phyloP scores from a whole-genome alignment of 2,113 vertebrate species.

The Amphiprion ocellaris region DNA sequence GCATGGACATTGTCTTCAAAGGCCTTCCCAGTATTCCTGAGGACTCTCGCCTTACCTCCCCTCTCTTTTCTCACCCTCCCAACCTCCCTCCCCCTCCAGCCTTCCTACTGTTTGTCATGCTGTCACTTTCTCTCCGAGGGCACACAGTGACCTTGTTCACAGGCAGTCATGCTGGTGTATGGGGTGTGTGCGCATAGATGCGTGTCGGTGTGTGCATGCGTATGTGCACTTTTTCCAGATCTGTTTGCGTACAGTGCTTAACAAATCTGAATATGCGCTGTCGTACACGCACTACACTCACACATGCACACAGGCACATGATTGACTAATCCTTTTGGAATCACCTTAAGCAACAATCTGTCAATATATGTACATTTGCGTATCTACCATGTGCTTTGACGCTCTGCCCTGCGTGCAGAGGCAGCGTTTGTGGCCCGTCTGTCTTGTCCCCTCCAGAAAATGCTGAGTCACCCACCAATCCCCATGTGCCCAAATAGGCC shows the following conservation, averaged over 20 bases:
- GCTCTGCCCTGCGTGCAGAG: constrained; percentile 1
- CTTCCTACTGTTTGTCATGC: constrained; percentile 69
- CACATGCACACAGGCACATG: neutral
- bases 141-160: constrained; percentile 76
- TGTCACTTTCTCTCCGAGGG: constrained; percentile 75
- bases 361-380: constrained; percentile 9
- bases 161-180: constrained; percentile 44
- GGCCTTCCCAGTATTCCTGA: constrained; percentile 55
- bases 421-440: constrained; percentile 2
- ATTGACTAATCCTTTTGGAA: neutral
- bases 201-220: neutral
- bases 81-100: constrained; percentile 9
- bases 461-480: constrained; percentile 66
- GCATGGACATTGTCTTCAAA: constrained; percentile 52
- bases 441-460: constrained; percentile 38
- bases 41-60: constrained; percentile 7
- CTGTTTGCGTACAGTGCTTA: constrained; percentile 21
- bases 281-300: neutral
- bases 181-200: neutral
- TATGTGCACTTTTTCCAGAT: neutral
- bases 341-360: constrained; percentile 1
- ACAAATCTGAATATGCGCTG: constrained; percentile 12
- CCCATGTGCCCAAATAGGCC: constrained; percentile 60
- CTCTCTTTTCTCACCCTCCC: constrained; percentile 36
- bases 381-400: constrained; percentile 11